Conservation (phyloP, 2,888 invertebrate species). For the Heterodera filipjevi region DNA sequence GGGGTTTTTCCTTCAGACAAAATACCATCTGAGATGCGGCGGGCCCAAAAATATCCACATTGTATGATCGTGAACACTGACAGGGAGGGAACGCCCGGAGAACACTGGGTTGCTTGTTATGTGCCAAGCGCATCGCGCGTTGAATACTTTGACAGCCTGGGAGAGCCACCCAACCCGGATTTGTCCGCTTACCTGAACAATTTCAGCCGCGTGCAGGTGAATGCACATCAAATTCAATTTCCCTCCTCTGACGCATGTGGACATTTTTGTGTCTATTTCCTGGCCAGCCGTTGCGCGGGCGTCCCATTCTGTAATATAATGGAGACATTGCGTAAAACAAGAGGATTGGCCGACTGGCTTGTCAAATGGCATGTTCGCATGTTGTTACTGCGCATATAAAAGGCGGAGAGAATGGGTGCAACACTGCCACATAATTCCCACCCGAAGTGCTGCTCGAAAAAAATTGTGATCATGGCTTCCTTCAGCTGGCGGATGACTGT, state of each 20-base stretch:
- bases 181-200: slow-evolving; percentile 5
- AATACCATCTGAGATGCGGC: not conserved
- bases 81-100: slow-evolving; percentile 13
- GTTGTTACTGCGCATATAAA: not conserved
- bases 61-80: slow-evolving; percentile 8
- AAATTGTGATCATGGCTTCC: too few species aligned
- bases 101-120: slow-evolving; percentile 21
- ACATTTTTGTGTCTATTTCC: slow-evolving; percentile 16
- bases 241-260: slow-evolving; percentile 14
- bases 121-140: not conserved
- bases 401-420: not conserved
- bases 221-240: not conserved
- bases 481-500: too few species aligned
- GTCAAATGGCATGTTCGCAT: not conserved
- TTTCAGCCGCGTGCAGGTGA: not conserved
- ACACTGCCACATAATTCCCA: not conserved
- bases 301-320: not conserved
- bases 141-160: slow-evolving; percentile 19
- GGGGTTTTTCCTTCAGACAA: slow-evolving; percentile 18
- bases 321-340: not conserved
- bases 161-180: not conserved
- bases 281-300: not conserved
- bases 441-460: too few species aligned
- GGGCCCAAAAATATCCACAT: not conserved
- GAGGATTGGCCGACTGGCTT: not conserved